Conservation (phyloP, 92 coral and sea anemone species). For the Heteractis magnifica region DNA sequence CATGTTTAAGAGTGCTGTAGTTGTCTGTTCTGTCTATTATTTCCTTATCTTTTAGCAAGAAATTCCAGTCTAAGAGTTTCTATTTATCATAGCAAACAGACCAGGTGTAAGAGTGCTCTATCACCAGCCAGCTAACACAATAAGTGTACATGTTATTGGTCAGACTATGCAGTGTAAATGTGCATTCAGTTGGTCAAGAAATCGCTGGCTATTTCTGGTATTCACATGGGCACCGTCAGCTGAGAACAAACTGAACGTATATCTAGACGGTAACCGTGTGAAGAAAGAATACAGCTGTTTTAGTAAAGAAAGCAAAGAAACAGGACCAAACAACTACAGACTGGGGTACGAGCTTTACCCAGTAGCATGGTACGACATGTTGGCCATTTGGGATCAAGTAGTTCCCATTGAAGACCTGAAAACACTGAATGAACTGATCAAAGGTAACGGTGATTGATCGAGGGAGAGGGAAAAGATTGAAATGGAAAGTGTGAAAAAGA, state of each 20-base stretch:
- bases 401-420: neutral
- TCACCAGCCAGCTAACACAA: neutral
- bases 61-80: neutral
- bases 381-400: constrained; percentile 52
- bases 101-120: constrained; percentile 21
- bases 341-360: constrained; percentile 32
- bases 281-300: neutral
- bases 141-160: constrained; percentile 12
- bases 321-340: neutral
- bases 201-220: constrained; percentile 4
- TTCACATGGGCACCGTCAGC: constrained; percentile 7
- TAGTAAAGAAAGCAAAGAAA: neutral
- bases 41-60: neutral
- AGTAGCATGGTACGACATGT: constrained; percentile 40
- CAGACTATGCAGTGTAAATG: neutral
- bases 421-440: constrained; percentile 17
- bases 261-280: neutral
- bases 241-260: neutral
- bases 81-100: neutral
- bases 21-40: neutral
- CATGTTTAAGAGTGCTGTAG: too few species aligned
- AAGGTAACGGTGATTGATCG: constrained; percentile 17
- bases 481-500: neutral
- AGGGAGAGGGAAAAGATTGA: neutral
- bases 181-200: neutral